Percentiles rank a stretch among this genome's conserved stretches.
phyloP scores from a whole-genome alignment of 2,797 vertebrate genomes.

The Artibeus lituratus region DNA sequence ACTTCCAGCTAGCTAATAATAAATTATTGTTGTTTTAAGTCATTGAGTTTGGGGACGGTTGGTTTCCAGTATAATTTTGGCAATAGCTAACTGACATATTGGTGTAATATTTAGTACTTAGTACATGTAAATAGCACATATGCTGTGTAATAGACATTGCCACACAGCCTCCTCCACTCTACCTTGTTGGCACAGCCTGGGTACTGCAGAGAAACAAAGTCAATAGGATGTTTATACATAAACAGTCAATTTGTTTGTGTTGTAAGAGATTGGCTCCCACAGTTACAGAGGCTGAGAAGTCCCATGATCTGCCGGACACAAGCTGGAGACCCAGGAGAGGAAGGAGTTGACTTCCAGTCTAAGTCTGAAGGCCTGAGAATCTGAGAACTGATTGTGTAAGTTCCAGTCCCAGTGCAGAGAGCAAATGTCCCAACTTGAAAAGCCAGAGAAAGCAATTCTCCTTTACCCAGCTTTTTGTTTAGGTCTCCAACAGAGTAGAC shows the following conservation, averaged over 20 bases:
- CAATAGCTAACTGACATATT: neutral
- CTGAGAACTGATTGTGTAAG: neutral
- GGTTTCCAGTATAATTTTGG: neutral
- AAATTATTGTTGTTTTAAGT: neutral
- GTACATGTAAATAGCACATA: neutral
- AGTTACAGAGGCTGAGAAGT: neutral
- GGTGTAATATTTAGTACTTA: neutral
- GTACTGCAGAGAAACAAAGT: neutral
- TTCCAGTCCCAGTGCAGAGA: neutral
- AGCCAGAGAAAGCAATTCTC: neutral
- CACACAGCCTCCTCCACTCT: neutral
- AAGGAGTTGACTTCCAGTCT: neutral
- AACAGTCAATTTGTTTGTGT: neutral
- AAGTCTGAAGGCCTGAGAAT: neutral
- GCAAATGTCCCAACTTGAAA: neutral
- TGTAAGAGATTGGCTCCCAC: neutral
- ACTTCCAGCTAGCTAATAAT: neutral
- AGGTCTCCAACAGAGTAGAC: neutral
- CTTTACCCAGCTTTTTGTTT: neutral
- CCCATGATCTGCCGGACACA: neutral
- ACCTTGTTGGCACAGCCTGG: neutral
- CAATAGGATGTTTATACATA: neutral
- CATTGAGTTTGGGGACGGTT: neutral
- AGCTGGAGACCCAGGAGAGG: neutral
- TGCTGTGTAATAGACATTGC: neutral